Evolutionary conservation across 1,140 invertebrate genomes (phyloP).

Genomic region (Trichonephila inaurata): DNA sequence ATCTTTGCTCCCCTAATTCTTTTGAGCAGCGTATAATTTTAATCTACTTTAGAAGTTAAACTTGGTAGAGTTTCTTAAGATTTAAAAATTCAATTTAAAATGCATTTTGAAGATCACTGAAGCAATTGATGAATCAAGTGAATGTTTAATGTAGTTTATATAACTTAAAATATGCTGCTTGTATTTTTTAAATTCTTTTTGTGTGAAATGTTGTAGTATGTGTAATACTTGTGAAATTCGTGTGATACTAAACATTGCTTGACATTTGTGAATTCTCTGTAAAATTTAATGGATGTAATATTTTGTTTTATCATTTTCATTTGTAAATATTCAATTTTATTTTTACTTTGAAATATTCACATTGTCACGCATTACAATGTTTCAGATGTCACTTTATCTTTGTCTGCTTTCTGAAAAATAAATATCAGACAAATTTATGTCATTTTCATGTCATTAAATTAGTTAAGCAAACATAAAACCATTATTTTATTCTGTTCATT

Average conservation of each 20-base stretch:
- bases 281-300: neutral
- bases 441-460: neutral
- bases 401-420: conserved; percentile 21
- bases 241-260: neutral
- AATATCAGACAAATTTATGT: conserved; percentile 2
- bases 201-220: neutral
- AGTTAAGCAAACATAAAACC: neutral
- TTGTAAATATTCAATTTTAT: conserved; percentile 10
- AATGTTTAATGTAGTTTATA: too few species aligned
- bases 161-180: too few species aligned
- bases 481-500: neutral
- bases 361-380: neutral
- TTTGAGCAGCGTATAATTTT: too few species aligned
- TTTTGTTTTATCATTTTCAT: conserved; percentile 16
- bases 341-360: neutral
- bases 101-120: too few species aligned
- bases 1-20: too few species aligned
- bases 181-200: neutral
- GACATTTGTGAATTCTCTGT: neutral
- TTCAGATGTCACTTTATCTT: neutral
- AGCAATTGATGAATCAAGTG: too few species aligned
- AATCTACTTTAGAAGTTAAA: too few species aligned
- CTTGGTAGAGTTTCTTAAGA: too few species aligned
- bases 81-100: too few species aligned
- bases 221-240: neutral